Base-by-base conservation (phyloP, 2,113 vertebrate genomes). In the Hydrochoerus hydrochaeris region DNA sequence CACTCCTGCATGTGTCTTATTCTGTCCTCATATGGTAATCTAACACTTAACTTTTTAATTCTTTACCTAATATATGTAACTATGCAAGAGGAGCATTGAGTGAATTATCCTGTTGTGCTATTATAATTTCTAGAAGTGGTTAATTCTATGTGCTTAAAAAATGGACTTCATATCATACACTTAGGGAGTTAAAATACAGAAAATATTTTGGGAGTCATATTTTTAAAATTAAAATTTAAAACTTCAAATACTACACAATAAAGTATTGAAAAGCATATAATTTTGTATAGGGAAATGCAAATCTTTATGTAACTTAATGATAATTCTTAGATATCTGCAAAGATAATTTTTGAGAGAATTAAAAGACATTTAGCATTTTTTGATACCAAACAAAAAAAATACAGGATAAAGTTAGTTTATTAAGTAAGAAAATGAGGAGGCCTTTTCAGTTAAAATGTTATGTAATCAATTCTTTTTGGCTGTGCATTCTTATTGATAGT, bases 171-270 rank as follows among this genome's bases (percentile, higher is more conserved):
- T 46, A 0, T 44, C 41, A 28, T 28, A 44, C 12, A 28, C 11
- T 0, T 5, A 52, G 2, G 41, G 26, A 32, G 14, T 67, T 82
- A 90, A 95, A 49, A 32, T 81, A 38, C 52, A 49, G 24, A 11
- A 44, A 20, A 60, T 17, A 1, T 80, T 88, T 80, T 32, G 38
- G n/a, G 41, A 3, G 87, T 77, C 75, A 58, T 7, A 2, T 41
- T 97, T 90, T 80, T 16, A 30, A 89, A 95, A 63, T 14, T 46
- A 20, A 93, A 97, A 81, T 2, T 58, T 95, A 65, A 86, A 89
- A 52, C 20, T 73, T 63, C 35, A 85, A 83, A 86, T 62, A 52
- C 46, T n/a, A 26, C 19, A 69, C 4, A 19, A 41, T 10, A 10
- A 85, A 62, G 4, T 16, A 52, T 11, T 77, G 7, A 52, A 90